phyloP scores from a whole-genome alignment of 1,140 invertebrate genomes.

The Drosophila orena region DNA sequence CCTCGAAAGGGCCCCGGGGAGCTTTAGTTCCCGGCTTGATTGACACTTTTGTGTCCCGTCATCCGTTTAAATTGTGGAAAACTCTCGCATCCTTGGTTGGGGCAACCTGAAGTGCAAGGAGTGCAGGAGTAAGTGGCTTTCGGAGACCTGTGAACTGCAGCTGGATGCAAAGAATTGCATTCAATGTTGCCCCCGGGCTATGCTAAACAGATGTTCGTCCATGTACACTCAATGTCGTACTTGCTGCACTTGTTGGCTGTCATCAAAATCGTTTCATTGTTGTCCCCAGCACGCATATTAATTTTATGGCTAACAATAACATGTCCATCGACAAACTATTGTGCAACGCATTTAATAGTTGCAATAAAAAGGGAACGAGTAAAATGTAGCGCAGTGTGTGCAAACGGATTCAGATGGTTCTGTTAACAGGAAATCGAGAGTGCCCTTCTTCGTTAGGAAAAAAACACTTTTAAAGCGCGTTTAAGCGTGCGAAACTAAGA shows the following conservation, averaged over 20 bases:
- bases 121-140: constrained; percentile 17
- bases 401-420: not conserved
- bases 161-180: constrained; percentile 28
- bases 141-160: not conserved
- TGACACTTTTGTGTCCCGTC: constrained; percentile 77
- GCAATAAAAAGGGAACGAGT: constrained; percentile 53
- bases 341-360: constrained; percentile 72
- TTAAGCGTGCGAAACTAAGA: too few relatives aligned
- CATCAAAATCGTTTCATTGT: constrained; percentile 67
- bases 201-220: constrained; percentile 72
- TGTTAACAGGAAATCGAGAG: not conserved
- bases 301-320: constrained; percentile 79
- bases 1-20: constrained; percentile 28
- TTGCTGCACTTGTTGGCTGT: constrained; percentile 49
- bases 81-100: constrained; percentile 24
- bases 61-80: constrained; percentile 78
- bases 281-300: constrained; percentile 70
- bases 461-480: too few relatives aligned
- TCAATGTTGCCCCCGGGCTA: constrained; percentile 52
- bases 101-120: constrained; percentile 53
- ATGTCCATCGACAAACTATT: constrained; percentile 76
- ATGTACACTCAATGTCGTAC: constrained; percentile 39
- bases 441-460: not conserved
- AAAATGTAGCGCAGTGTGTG: constrained; percentile 22
- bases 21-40: constrained; percentile 35